These are phyloP conservation scores for Solen grandis DNA, from an alignment of 1,140 invertebrate genomes.

Conservation along the genomic window DNA sequence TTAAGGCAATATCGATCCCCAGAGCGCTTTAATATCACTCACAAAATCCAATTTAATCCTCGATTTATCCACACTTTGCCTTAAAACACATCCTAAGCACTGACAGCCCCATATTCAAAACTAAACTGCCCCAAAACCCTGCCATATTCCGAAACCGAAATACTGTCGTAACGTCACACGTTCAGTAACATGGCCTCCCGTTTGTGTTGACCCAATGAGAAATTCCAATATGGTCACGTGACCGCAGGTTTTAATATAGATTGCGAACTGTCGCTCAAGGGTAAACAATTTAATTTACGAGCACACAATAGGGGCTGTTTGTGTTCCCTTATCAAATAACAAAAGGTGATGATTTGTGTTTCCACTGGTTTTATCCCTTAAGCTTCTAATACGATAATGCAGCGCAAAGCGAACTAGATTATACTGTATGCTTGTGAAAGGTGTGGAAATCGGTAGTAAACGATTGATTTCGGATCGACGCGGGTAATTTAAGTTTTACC, in stretches of 20 bases:
- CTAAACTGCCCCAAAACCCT: not conserved
- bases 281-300: conserved; percentile 43
- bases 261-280: conserved; percentile 43
- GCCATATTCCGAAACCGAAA: conserved; percentile 42
- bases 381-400: not conserved
- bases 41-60: not conserved
- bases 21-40: conserved; percentile 17
- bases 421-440: not conserved
- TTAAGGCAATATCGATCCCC: conserved; percentile 29
- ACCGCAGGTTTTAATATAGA: not conserved
- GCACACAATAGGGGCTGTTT: conserved; percentile 18
- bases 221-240: conserved; percentile 50
- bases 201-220: conserved; percentile 50
- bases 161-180: conserved; percentile 27
- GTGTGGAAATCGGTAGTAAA: not conserved
- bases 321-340: conserved; percentile 8
- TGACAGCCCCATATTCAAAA: not conserved
- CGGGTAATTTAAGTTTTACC: not conserved
- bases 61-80: not conserved
- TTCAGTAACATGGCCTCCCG: conserved; percentile 45
- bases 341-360: conserved; percentile 38
- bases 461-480: not conserved
- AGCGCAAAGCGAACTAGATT: not conserved
- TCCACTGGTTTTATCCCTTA: not conserved
- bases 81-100: not conserved